Evolutionary conservation across 2,113 vertebrate species (phyloP), one percentile per base, ranked within the genome.

Genomic region (Chionodraco myersi): DNA sequence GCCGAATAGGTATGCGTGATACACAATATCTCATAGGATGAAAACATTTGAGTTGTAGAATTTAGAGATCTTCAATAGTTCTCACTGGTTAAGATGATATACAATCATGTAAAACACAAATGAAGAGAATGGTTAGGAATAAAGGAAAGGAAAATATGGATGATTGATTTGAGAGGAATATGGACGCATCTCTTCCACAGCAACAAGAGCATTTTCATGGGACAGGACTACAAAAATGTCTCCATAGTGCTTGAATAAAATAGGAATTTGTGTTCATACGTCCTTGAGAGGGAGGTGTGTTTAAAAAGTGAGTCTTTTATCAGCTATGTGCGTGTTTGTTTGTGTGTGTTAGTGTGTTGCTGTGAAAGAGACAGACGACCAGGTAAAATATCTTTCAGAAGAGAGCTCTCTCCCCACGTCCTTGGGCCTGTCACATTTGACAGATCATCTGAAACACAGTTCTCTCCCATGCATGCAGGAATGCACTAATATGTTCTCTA

Each of bases 291-390:
- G 75, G 77, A 78, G 66, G 67, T 62, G 61, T 86, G 80, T 91
- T 91, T 94, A 91, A 92, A 93, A 92, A 91, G 91, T 94, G 90
- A 90, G 89, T 89, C 73, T 85, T 89, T 93, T 93, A 93, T 94
- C 92, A 90, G 79, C 44, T 53, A 41, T 78, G 66, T 67, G 54
- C 60, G 54, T 75, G 69, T 73, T 47, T 61, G 62, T 82, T 67
- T 14, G 47, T 13, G 67, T 44, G 57, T 71, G 61, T 52, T 51
- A 58, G 47, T 53, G 67, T 75, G 64, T 74, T 16, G 30, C 59
- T 48, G 79, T 57, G 44, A 10, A n/a, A 72, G 69, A 74, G 67
- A 70, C 54, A 58, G 58, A 79, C 52, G 80, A 75, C 84, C 84
- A 77, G 75, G 66, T 82, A 53, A 84, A 89, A 86, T 77, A 72